Percentiles rank a stretch among this genome's conserved stretches.
These are phyloP conservation scores for Noctua pronuba DNA, from an alignment of 2,888 invertebrate species.

Conservation along the genomic window DNA sequence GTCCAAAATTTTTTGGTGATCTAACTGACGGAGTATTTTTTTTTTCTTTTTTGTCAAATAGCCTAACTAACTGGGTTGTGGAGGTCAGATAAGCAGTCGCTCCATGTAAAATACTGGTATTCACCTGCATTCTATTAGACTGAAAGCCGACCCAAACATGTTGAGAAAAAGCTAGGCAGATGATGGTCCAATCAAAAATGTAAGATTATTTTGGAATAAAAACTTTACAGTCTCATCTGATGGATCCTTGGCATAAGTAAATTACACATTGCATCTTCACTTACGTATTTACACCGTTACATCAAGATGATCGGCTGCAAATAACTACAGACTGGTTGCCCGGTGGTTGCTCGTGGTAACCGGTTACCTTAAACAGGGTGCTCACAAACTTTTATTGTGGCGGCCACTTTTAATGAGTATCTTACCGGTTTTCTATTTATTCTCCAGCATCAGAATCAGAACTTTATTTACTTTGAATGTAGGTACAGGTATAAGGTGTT, in stretches of 20 bases:
- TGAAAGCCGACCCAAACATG: no score
- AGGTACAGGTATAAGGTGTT: no score
- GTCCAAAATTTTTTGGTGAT: no score
- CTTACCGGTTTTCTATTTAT: conserved; percentile 35
- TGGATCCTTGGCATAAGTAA: background rate
- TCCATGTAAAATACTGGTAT: no score
- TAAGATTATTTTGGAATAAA: background rate
- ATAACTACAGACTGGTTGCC: conserved; percentile 33
- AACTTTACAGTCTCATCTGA: background rate
- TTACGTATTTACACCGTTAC: conserved; percentile 32
- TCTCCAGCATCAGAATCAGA: no score
- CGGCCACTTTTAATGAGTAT: background rate
- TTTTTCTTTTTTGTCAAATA: no score
- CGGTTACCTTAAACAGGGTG: conserved; percentile 31
- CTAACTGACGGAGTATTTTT: no score
- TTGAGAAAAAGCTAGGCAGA: no score
- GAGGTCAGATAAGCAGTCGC: no score
- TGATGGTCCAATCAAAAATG: no score
- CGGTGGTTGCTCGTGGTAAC: conserved; percentile 13
- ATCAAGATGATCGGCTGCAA: conserved; percentile 1
- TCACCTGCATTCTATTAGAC: no score
- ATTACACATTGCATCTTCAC: background rate
- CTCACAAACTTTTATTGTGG: conserved; percentile 7
- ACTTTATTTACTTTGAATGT: no score
- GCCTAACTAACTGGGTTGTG: background rate